Evolutionary conservation across 2,113 vertebrate genomes (phyloP).

Genomic region (Madoqua kirkii): DNA sequence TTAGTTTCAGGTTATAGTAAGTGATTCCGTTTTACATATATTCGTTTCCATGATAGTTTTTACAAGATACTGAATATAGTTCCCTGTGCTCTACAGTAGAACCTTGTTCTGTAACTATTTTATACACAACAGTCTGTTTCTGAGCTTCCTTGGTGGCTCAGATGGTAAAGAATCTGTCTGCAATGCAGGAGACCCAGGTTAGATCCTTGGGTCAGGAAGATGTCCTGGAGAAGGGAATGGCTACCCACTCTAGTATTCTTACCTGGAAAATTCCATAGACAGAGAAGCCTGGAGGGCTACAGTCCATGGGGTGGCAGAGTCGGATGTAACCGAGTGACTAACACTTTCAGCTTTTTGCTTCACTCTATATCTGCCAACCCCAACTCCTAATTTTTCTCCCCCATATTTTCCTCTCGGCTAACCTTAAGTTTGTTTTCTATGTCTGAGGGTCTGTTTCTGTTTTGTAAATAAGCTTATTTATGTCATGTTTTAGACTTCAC

Average conservation of each 20-base stretch:
- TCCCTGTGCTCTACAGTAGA: neutral
- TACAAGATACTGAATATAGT: neutral
- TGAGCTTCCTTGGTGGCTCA: neutral
- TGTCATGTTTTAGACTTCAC: neutral
- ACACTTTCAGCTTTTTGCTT: neutral
- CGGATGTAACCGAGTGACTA: fast-evolving
- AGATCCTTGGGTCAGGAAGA: neutral
- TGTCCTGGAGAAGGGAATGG: neutral
- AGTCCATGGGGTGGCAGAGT: neutral
- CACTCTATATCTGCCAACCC: neutral
- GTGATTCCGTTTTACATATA: neutral
- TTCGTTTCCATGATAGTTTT: neutral
- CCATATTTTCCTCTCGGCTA: neutral
- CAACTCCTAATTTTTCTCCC: neutral
- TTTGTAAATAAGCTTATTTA: neutral
- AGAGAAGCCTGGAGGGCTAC: neutral
- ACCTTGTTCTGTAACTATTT: neutral
- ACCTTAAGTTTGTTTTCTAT: neutral
- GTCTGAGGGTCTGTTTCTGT: neutral
- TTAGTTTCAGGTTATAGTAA: neutral
- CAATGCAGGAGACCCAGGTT: neutral
- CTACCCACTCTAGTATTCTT: neutral
- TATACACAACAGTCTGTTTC: neutral
- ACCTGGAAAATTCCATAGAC: neutral
- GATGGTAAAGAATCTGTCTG: neutral